Base-by-base conservation (phyloP, 2,888 invertebrate species). In the Harmothoe impar region DNA sequence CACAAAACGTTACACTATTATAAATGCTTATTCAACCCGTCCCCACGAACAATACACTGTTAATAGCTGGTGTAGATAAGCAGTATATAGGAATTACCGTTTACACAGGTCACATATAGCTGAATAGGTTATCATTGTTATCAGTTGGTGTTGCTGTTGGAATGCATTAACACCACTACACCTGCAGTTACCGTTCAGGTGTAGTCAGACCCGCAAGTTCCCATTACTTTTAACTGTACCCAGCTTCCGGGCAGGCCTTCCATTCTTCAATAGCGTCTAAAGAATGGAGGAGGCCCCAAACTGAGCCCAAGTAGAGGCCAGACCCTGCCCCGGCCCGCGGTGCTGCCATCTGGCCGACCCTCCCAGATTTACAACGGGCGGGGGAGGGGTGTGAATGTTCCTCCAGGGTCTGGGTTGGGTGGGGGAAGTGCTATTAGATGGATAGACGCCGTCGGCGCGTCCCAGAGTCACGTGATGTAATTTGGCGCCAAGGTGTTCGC, bases 381-480 rank as follows among this genome's bases (percentile, higher is more conserved):
- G 15, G 62, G 25, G 15, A 62, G 62, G 25, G 72, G 72, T 72
- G 72, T 72, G 72, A 72, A 72, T 72, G 72, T 25, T 29, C 72
- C 72, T 72, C 72, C 72, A 72, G 72, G 72, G 72, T 72, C 72
- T 25, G 31, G n/a, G n/a, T n/a, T n/a, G 3, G 20, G 23, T 5
- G n/a, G n/a, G 20, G 62, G 72, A 25, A 25, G 72, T 72, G 72
- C 72, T 72, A 72, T 72, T 72, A 72, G 72, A 72, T 72, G 72
- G 72, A 72, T 72, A 72, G 72, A 72, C 72, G 72, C 29, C 72
- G 29, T 72, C 29, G 17, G 72, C 15, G 25, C 25, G 72, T 72
- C 72, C 72, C 29, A 25, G n/a, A 72, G 72, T 72, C 72, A 72
- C 72, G 72, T 72, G 31, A 72, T 72, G 72, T 25, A 72, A 72